These are phyloP conservation scores for Chironex yamaguchii DNA, from an alignment of 30 jellyfish, hydroid and myxozoan genomes.

Conservation along the genomic window DNA sequence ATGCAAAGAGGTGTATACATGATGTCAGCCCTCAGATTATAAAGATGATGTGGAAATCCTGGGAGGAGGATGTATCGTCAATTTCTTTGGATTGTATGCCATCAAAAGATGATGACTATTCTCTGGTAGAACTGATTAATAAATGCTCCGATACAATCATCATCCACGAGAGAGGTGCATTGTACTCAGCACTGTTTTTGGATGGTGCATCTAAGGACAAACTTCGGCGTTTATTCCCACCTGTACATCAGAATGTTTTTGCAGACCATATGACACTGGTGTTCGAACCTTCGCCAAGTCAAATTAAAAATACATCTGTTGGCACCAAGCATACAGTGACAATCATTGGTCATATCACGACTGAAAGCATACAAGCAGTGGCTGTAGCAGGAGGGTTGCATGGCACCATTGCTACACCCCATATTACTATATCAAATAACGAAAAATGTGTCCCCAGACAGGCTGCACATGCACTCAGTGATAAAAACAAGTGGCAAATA, in stretches of 20 bases:
- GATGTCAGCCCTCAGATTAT: conserved; percentile 63
- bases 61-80: conserved; percentile 89
- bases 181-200: conserved; percentile 86
- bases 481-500: conserved; percentile 44
- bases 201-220: conserved; percentile 72
- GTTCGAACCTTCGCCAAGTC: conserved; percentile 73
- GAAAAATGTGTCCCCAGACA: conserved; percentile 77
- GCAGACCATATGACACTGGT: conserved; percentile 92
- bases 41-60: conserved; percentile 67
- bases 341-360: conserved; percentile 73
- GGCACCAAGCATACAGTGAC: conserved; percentile 69
- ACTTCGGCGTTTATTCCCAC: conserved; percentile 61
- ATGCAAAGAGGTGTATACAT: conserved; percentile 74
- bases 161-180: conserved; percentile 30
- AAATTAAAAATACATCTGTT: conserved; percentile 63
- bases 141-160: neutral
- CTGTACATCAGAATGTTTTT: conserved; percentile 57
- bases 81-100: neutral
- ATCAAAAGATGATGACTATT: conserved; percentile 24
- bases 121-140: neutral
- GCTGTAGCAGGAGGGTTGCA: conserved; percentile 76
- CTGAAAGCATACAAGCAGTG: conserved; percentile 76
- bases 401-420: conserved; percentile 75
- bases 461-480: conserved; percentile 44
- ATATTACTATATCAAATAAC: conserved; percentile 83